Evolutionary conservation across 2,888 invertebrate species (phyloP).

Genomic region (Lomographa bimaculata): DNA sequence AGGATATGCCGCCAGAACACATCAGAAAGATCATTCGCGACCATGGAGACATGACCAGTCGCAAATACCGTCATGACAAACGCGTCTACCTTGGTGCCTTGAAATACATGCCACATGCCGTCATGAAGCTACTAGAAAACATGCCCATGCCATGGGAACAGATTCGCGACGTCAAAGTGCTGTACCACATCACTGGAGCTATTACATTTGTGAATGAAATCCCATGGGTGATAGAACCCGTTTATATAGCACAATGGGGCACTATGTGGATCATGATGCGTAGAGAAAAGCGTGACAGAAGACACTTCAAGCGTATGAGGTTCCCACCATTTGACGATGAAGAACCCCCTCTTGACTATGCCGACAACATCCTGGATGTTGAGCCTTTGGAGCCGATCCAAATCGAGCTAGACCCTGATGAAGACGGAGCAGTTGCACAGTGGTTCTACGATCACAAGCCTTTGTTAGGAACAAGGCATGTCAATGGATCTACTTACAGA

Average conservation of each 20-base stretch:
- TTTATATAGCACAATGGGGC: slow-evolving; percentile 99
- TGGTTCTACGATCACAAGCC: slow-evolving; percentile 99
- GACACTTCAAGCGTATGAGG: slow-evolving; percentile 99
- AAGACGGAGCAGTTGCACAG: slow-evolving; percentile 94
- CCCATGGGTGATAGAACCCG: slow-evolving; percentile 99
- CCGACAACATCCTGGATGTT: slow-evolving; percentile 99
- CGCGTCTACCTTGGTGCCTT: slow-evolving; percentile 98
- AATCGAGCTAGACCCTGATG: slow-evolving; percentile 98
- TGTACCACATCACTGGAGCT: slow-evolving; percentile 99
- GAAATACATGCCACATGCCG: slow-evolving; percentile 99
- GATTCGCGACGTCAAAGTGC: slow-evolving; percentile 97
- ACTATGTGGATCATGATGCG: slow-evolving; percentile 99
- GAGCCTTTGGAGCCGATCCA: slow-evolving; percentile 99
- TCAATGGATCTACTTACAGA: slow-evolving; percentile 98
- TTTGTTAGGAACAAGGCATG: slow-evolving; percentile 94
- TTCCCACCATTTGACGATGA: slow-evolving; percentile 99
- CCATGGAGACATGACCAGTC: slow-evolving; percentile 99
- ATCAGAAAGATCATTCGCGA: slow-evolving; percentile 99
- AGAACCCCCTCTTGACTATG: slow-evolving; percentile 99
- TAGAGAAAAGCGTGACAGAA: slow-evolving; percentile 98
- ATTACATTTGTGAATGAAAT: slow-evolving; percentile 99
- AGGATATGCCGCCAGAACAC: slow-evolving; percentile 99
- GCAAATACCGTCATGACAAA: slow-evolving; percentile 99
- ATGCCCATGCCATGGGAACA: slow-evolving; percentile 99
- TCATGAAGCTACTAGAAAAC: slow-evolving; percentile 98